These are phyloP conservation scores for Drosophila nigritarsus DNA, from an alignment of 2,888 invertebrate species.

Conservation along the genomic window DNA sequence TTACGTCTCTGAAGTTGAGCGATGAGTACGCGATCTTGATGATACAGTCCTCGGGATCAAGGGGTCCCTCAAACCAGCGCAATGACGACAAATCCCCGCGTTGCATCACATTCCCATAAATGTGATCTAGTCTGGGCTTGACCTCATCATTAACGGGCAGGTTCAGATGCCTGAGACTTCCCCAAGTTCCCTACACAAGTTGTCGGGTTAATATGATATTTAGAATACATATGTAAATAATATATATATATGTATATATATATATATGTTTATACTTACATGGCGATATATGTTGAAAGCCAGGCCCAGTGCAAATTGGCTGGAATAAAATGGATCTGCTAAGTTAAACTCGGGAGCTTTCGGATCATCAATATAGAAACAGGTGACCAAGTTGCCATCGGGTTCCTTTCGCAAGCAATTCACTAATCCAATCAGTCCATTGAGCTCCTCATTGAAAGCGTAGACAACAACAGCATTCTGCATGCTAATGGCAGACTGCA, in stretches of 20 bases:
- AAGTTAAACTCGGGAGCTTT: slow-evolving; percentile 89
- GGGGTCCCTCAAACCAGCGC: slow-evolving; percentile 91
- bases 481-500: slow-evolving; percentile 74
- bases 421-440: slow-evolving; percentile 94
- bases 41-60: slow-evolving; percentile 86
- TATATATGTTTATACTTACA: slow-evolving; percentile 68
- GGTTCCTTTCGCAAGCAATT: slow-evolving; percentile 94
- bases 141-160: slow-evolving; percentile 85
- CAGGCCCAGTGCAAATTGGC: slow-evolving; percentile 90
- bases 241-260: neutral
- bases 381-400: slow-evolving; percentile 88
- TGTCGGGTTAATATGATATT: neutral
- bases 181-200: slow-evolving; percentile 85
- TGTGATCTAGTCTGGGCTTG: slow-evolving; percentile 87
- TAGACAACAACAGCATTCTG: slow-evolving; percentile 87
- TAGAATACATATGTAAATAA: neutral
- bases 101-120: slow-evolving; percentile 90
- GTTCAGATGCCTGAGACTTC: slow-evolving; percentile 94
- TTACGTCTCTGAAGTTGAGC: slow-evolving; percentile 97
- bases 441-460: slow-evolving; percentile 88
- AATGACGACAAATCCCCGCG: slow-evolving; percentile 95
- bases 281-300: slow-evolving; percentile 91
- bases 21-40: slow-evolving; percentile 88
- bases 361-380: slow-evolving; percentile 88
- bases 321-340: slow-evolving; percentile 88